A percentile compares a stretch with the other conserved stretches of the same genome.
These are phyloP conservation scores for Ceratina japonica DNA, from an alignment of 1,140 invertebrate species.

Conservation along the genomic window DNA sequence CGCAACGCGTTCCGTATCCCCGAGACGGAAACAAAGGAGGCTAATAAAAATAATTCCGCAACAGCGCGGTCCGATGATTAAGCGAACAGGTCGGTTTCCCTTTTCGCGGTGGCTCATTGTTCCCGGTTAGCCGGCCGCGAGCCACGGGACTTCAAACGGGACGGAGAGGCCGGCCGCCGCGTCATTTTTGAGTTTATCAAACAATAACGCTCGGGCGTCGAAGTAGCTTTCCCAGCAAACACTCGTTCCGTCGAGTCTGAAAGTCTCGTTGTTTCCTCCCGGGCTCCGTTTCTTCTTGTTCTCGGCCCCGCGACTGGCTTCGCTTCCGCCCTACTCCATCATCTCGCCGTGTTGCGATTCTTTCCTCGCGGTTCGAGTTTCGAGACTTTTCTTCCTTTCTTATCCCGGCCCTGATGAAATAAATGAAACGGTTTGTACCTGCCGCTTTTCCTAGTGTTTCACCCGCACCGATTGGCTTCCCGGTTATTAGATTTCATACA, in stretches of 20 bases:
- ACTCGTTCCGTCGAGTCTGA: constrained; percentile 16
- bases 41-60: constrained; percentile 15
- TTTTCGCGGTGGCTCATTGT: constrained; percentile 2
- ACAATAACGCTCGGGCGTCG: constrained; percentile 27
- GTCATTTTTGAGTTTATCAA: constrained; percentile 43
- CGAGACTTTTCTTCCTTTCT: not conserved
- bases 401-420: not conserved
- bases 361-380: not conserved
- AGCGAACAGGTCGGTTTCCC: not conserved
- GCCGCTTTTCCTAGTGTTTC: not conserved
- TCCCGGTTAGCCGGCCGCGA: not conserved
- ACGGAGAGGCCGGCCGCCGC: not conserved
- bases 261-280: not conserved
- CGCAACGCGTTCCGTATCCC: too few species aligned
- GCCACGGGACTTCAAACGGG: constrained; percentile 12
- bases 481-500: too few species aligned
- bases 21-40: not conserved
- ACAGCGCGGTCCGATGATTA: constrained; percentile 6
- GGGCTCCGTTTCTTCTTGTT: not conserved
- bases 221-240: constrained; percentile 42
- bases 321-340: constrained; percentile 7
- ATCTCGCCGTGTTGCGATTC: constrained; percentile 11
- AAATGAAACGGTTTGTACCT: not conserved
- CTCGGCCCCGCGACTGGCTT: not conserved
- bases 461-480: not conserved